Conservation (phyloP, 1,140 invertebrate genomes). For the Phocides pigmalion region DNA sequence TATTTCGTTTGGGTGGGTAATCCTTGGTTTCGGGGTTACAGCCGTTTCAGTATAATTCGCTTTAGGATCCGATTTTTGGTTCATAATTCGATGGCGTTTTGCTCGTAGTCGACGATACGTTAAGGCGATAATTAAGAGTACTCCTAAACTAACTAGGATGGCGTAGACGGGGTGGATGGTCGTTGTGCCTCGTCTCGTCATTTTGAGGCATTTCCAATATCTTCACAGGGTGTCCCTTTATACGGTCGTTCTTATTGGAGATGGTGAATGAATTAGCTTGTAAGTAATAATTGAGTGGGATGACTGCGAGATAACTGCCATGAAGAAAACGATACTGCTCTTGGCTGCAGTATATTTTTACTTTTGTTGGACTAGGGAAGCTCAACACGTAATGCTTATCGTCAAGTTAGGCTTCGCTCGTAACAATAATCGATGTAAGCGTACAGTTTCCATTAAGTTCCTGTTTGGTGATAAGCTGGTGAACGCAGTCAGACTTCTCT, state of each 20-base stretch:
- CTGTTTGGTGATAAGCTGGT: neutral
- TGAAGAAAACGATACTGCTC: constrained; percentile 23
- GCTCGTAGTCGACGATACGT: neutral
- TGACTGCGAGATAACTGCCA: constrained; percentile 7
- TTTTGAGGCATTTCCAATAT: constrained; percentile 20
- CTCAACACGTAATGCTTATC: constrained; percentile 35
- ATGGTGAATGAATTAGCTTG: constrained; percentile 5
- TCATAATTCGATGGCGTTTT: neutral
- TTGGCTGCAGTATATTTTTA: constrained; percentile 28
- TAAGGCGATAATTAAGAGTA: neutral
- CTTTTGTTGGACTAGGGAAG: constrained; percentile 34
- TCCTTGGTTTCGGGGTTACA: too few species aligned
- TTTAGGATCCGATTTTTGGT: neutral
- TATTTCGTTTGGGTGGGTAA: constrained; percentile 12
- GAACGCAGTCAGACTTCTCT: neutral
- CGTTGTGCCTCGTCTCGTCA: constrained; percentile 11
- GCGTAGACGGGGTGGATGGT: constrained; percentile 11
- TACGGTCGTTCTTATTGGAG: constrained; percentile 15
- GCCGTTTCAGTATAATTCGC: neutral
- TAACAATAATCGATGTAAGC: neutral
- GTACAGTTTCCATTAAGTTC: neutral
- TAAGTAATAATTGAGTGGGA: constrained; percentile 20
- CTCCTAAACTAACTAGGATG: neutral
- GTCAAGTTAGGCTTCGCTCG: constrained; percentile 13
- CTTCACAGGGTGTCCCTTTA: constrained; percentile 20